These are phyloP conservation scores for Mermis nigrescens DNA, from an alignment of 2,888 invertebrate genomes.

Conservation along the genomic window DNA sequence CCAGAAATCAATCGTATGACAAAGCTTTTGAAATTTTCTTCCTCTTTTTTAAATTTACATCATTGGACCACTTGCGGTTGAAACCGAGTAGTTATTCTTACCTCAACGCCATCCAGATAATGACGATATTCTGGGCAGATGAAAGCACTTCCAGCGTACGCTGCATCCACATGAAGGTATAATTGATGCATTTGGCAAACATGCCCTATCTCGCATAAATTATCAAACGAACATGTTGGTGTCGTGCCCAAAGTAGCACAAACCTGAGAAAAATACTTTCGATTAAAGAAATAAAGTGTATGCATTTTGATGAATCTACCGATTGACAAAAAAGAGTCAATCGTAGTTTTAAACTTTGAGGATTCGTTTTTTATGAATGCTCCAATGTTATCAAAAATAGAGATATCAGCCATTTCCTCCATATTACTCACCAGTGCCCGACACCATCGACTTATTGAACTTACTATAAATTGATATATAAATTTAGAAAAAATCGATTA, in stretches of 20 bases:
- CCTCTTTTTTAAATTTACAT: constrained; percentile 21
- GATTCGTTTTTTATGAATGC: too few relatives aligned
- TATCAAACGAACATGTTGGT: constrained; percentile 87
- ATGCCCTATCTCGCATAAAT: constrained; percentile 47
- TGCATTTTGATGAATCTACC: too few relatives aligned
- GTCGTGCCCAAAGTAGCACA: constrained; percentile 90
- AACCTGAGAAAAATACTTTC: constrained; percentile 45
- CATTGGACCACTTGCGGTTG: background rate
- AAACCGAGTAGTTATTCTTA: constrained; percentile 10
- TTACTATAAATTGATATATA: too few relatives aligned
- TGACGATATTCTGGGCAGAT: constrained; percentile 82
- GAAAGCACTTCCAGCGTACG: constrained; percentile 84
- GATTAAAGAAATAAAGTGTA: constrained; percentile 5
- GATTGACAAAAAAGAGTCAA: too few relatives aligned
- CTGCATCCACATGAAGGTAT: constrained; percentile 93
- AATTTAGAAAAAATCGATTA: too few relatives aligned
- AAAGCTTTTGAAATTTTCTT: constrained; percentile 34
- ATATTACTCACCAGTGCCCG: too few relatives aligned
- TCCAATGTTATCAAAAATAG: too few relatives aligned
- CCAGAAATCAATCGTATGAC: background rate
- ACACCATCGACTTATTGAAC: too few relatives aligned
- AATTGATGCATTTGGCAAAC: constrained; percentile 55
- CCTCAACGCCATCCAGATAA: constrained; percentile 70
- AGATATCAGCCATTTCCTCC: too few relatives aligned
- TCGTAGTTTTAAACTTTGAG: background rate